Evolutionary conservation across 1,140 invertebrate genomes (phyloP).

Genomic region (Nixonia krombeini): DNA sequence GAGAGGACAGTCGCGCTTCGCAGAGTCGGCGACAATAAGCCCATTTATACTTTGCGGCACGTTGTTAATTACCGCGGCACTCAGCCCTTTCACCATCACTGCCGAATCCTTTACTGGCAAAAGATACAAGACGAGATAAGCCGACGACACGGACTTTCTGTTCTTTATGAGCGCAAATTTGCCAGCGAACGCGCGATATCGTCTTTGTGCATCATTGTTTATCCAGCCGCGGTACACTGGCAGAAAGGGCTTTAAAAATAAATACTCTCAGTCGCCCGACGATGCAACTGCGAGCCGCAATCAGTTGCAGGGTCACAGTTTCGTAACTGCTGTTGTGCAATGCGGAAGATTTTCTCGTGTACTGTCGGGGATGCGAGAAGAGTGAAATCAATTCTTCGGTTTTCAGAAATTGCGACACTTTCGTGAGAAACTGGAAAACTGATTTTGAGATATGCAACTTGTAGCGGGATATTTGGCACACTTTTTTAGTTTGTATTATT

Average conservation of each 20-base stretch:
- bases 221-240: conserved; percentile 6
- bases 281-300: not conserved
- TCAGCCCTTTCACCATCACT: conserved; percentile 32
- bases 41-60: conserved; percentile 58
- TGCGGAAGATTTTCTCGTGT: too few species aligned
- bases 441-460: too few species aligned
- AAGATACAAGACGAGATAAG: conserved; percentile 33
- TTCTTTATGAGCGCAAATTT: conserved; percentile 19
- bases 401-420: too few species aligned
- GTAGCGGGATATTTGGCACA: too few species aligned
- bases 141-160: conserved; percentile 10
- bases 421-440: too few species aligned
- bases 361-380: too few species aligned
- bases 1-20: conserved; percentile 12
- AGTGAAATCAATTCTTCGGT: too few species aligned
- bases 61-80: conserved; percentile 59
- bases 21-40: conserved; percentile 47
- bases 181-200: conserved; percentile 4
- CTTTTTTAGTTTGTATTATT: too few species aligned
- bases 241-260: conserved; percentile 15
- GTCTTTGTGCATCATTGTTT: conserved; percentile 12
- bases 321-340: too few species aligned
- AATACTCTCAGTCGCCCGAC: not conserved
- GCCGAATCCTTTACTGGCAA: conserved; percentile 46
- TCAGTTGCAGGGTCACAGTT: not conserved